Percentiles rank a stretch among this genome's conserved stretches.
Evolutionary conservation across 2,888 invertebrate species (phyloP).

Genomic region (Hecatera dysodea): DNA sequence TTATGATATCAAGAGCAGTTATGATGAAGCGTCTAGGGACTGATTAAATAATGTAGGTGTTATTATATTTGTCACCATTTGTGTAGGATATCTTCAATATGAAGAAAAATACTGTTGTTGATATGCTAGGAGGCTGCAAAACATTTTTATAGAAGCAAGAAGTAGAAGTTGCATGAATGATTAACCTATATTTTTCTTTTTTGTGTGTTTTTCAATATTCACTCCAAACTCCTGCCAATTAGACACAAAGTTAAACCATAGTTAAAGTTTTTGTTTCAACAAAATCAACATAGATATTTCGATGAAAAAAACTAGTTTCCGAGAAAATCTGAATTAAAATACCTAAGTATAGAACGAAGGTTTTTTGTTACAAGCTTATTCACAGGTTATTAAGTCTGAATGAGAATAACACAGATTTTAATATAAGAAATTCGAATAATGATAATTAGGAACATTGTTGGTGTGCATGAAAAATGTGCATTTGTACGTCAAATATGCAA

Average conservation of each 20-base stretch:
- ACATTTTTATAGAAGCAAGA: not conserved
- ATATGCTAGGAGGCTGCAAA: not conserved
- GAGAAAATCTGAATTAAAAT: conserved; percentile 40
- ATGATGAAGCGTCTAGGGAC: not conserved
- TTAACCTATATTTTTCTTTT: too few species aligned
- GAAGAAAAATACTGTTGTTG: not conserved
- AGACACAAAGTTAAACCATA: conserved; percentile 29
- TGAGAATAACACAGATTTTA: conserved; percentile 25
- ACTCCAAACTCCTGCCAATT: conserved; percentile 16
- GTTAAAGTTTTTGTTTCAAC: conserved; percentile 43
- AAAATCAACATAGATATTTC: conserved; percentile 39
- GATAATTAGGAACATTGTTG: conserved; percentile 31
- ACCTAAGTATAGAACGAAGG: conserved; percentile 33
- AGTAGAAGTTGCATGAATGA: too few species aligned
- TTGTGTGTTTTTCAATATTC: conserved; percentile 1
- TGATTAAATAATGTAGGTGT: not conserved
- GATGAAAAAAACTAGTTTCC: conserved; percentile 54
- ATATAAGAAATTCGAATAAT: conserved; percentile 35
- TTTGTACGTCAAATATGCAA: conserved; percentile 26
- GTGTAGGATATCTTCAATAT: not conserved
- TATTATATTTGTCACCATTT: not conserved
- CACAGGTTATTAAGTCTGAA: conserved; percentile 50
- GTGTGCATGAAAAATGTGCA: conserved; percentile 22
- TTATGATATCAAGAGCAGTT: not conserved
- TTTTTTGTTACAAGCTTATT: conserved; percentile 47